Evolutionary conservation across 2,113 vertebrate species (phyloP).

Genomic region (Brachypodius melanocephalos): DNA sequence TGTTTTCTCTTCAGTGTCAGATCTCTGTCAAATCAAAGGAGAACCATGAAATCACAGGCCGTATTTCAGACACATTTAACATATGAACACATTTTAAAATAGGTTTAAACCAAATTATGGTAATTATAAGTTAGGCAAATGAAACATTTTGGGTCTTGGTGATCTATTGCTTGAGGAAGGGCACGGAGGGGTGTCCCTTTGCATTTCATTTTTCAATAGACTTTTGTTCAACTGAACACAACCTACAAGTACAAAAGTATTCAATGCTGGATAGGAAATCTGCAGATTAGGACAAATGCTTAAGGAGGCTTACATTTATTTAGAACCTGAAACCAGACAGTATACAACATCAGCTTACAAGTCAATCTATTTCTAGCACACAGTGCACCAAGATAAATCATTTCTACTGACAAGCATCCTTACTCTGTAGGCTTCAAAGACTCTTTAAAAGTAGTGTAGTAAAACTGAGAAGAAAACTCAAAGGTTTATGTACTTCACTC

Average conservation of each 20-base stretch:
- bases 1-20: slow-evolving; percentile 87
- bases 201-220: not conserved
- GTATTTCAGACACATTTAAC: not conserved
- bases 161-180: not conserved
- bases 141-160: not conserved
- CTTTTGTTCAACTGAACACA: not conserved
- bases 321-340: slow-evolving; percentile 17
- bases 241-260: not conserved
- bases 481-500: not conserved
- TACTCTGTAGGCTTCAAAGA: not conserved
- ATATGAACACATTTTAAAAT: not conserved
- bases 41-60: not conserved
- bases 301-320: slow-evolving; percentile 34
- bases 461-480: not conserved
- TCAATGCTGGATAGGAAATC: not conserved
- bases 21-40: slow-evolving; percentile 72
- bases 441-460: not conserved
- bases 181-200: not conserved
- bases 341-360: slow-evolving; percentile 11
- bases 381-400: not conserved
- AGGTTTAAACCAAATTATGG: not conserved
- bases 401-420: not conserved
- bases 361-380: slow-evolving; percentile 32
- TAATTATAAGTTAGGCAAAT: not conserved
- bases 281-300: slow-evolving; percentile 7